Conservation (phyloP, 1,140 invertebrate species). For the Phenacoccus solenopsis region DNA sequence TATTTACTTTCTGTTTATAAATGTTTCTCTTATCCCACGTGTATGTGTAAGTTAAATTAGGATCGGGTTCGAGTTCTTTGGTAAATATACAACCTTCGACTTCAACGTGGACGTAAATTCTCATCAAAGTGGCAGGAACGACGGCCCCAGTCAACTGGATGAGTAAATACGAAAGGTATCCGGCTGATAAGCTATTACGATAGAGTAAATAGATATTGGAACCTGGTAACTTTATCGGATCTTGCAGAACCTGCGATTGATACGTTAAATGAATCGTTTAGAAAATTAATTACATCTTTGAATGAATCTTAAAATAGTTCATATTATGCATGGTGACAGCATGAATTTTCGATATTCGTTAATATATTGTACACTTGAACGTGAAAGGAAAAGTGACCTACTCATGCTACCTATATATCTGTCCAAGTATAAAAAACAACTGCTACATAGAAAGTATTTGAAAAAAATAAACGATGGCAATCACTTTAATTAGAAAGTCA, state of each 20-base stretch:
- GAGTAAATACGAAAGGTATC: constrained; percentile 82
- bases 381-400: too few relatives aligned
- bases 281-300: too few relatives aligned
- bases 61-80: constrained; percentile 88
- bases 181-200: constrained; percentile 79
- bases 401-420: too few relatives aligned
- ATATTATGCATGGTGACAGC: too few relatives aligned
- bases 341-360: too few relatives aligned
- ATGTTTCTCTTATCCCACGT: constrained; percentile 96
- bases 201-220: constrained; percentile 84
- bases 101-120: constrained; percentile 79
- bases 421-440: too few relatives aligned
- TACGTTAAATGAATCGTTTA: neutral
- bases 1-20: constrained; percentile 77
- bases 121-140: constrained; percentile 63
- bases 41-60: constrained; percentile 85
- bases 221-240: constrained; percentile 83
- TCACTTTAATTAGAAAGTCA: too few relatives aligned
- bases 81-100: constrained; percentile 84
- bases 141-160: constrained; percentile 73
- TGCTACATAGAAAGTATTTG: too few relatives aligned
- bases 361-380: too few relatives aligned
- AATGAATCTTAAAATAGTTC: too few relatives aligned
- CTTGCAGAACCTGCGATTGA: constrained; percentile 73
- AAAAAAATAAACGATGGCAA: too few relatives aligned